Evolutionary conservation across 2,888 invertebrate species (phyloP), one percentile per base, ranked within the genome.

Genomic region (Azorinus chamasolen): DNA sequence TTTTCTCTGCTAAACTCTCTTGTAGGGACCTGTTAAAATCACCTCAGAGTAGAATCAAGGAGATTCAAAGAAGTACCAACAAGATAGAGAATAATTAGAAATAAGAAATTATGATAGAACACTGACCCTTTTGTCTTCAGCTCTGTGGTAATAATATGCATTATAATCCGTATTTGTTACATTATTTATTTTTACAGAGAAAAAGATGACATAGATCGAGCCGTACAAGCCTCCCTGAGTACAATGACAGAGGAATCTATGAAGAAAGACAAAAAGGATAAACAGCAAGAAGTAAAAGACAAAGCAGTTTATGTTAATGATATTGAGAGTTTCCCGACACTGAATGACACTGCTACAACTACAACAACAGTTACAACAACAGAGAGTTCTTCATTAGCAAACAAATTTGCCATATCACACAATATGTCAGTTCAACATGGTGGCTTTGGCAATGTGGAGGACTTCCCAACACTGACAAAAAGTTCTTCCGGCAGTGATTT

Each of bases 361-460:
- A 57, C 71, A 16, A 62, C 64, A 39, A n/a, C 68, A 16, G 46
- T 57, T 27, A 53, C 62, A 10, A 39, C 57, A 22, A 59, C 71
- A 22, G 51, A 46, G 12, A 54, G n/a, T 39, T 22, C 69, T 10
- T 73, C 80, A 6, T 53, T 80, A 14, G 93, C 93, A 14, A 88
- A 91, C 51, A 89, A 88, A 51, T 64, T 93, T 39, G 93, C 93
- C 6, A 84, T 88, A 27, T 85, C 86, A 18, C 89, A 90, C 63
- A 87, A 90, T 25, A 88, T 91, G 75, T 92, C 92, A 32, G 91
- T 93, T 4, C 84, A 88, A 24, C 85, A 87, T 55, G 88, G 88
- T 18, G 37, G 59, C 62, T 46, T 83, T 24, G 68, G 64, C 58
- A 6, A 4, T 32, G 37, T 78, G 12, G 82, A 85, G 27, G 88